phyloP scores from a whole-genome alignment of 2,888 invertebrate genomes.

The Apamea sordens region DNA sequence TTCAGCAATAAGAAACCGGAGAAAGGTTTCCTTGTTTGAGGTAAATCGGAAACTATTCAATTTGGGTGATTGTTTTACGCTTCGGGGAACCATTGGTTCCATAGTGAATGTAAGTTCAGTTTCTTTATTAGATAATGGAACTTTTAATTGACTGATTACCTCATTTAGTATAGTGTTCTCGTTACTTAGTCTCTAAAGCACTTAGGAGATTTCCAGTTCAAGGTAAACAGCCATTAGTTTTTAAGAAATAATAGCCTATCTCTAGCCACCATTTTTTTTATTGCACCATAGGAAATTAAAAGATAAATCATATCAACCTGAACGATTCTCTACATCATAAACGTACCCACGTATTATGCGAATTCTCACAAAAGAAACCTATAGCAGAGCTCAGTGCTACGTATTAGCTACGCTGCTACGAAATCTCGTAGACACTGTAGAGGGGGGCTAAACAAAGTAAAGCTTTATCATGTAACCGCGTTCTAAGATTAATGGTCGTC shows the following conservation, averaged over 20 bases:
- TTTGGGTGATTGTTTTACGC: slow-evolving; percentile 44
- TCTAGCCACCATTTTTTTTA: neutral
- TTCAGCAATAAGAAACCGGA: slow-evolving; percentile 40
- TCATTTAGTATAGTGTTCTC: slow-evolving; percentile 33
- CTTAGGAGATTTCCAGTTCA: neutral
- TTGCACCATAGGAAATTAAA: neutral
- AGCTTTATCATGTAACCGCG: slow-evolving; percentile 77
- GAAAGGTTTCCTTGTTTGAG: slow-evolving; percentile 38
- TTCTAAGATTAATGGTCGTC: slow-evolving; percentile 83
- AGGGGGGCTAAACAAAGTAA: slow-evolving; percentile 75
- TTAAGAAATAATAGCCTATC: neutral
- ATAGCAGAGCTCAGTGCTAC: slow-evolving; percentile 41
- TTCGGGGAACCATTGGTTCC: slow-evolving; percentile 28
- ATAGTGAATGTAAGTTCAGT: slow-evolving; percentile 21
- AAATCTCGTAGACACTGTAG: slow-evolving; percentile 60
- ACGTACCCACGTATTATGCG: neutral
- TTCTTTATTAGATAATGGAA: slow-evolving; percentile 39
- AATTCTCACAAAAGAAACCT: slow-evolving; percentile 16
- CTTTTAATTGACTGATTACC: slow-evolving; percentile 46
- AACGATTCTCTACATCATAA: neutral
- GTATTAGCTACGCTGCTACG: slow-evolving; percentile 59
- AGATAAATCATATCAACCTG: neutral
- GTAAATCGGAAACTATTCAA: slow-evolving; percentile 52
- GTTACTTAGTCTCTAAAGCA: slow-evolving; percentile 15
- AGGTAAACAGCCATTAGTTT: neutral